Evolutionary conservation across 2,797 vertebrate species (phyloP).

Genomic region (Pipistrellus pipistrellus): DNA sequence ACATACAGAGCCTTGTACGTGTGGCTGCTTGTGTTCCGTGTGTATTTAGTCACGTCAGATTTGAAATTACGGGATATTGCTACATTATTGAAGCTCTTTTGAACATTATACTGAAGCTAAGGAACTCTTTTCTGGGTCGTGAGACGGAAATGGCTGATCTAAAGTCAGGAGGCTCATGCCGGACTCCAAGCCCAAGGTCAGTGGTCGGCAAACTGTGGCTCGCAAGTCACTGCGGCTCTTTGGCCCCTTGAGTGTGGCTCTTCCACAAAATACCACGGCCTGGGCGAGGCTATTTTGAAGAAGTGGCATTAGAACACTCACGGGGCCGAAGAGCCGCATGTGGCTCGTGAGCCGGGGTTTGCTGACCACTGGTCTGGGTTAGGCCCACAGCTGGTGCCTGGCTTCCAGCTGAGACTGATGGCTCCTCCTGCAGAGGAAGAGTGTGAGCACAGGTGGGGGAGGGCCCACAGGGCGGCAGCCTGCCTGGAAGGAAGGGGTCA

Average conservation of each 20-base stretch:
- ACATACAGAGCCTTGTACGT: not conserved
- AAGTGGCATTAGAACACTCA: no score
- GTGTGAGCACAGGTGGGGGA: not conserved
- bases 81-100: not conserved
- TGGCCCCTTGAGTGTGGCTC: no score
- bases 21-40: not conserved
- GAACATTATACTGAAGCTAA: conserved; percentile 38
- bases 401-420: not conserved
- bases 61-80: not conserved
- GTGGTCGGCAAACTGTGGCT: no score
- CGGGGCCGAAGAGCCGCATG: no score
- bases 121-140: not conserved
- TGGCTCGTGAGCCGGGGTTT: no score
- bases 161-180: not conserved
- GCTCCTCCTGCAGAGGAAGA: not conserved
- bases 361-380: not conserved
- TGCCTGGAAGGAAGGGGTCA: not conserved
- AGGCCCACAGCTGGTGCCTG: not conserved
- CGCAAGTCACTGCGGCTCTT: no score
- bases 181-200: not conserved
- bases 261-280: no score
- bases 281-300: no score
- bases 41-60: not conserved
- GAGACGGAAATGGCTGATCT: not conserved
- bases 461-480: no score